Evolutionary conservation across 2,888 invertebrate genomes (phyloP), one percentile per base, ranked within the genome.

Genomic region (Megamerina dolium): DNA sequence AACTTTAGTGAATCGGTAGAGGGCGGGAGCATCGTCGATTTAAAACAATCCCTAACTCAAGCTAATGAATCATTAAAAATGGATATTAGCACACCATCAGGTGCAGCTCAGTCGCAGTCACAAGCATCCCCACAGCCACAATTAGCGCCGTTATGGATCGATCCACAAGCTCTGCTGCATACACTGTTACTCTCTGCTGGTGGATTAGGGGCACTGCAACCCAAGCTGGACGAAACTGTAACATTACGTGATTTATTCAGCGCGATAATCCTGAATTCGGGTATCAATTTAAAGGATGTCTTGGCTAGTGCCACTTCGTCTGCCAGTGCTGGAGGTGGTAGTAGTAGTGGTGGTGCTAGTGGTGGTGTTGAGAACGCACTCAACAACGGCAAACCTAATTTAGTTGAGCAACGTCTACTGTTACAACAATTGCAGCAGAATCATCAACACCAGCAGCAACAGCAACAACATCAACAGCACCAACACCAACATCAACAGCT

Each of bases 191-290:
- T 72, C 29, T 62, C 68, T 3, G 63, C 64, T 14, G 63, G 63
- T 35, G 56, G 55, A 0, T 58, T 48, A 23, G 41, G 37, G 16
- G 44, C 42, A 14, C 31, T 37, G 5, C 55, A 58, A 49, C 59
- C 59, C 35, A 58, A 56, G 34, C 48, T 62, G 40, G 66, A 68
- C 5, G 68, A 68, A 46, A 58, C 61, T 8, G 31, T 54, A 21
- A 62, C 66, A 9, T 49, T 69, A 46, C 62, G 65, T 18, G 69
- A 70, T 44, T 41, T 71, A 33, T 52, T 70, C 32, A 64, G 65
- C 42, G 56, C 61, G 20, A 43, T 69, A 43, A 51, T 68, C 29
- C 42, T 70, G 48, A 66, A 64, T 49, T 61, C 56, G 26, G 58
- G 54, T 10, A 50, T 58, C 6, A n/a, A n/a, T n/a, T n/a, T n/a